These are phyloP conservation scores for Sylvia borin DNA, from an alignment of 2,797 vertebrate species.

Conservation along the genomic window DNA sequence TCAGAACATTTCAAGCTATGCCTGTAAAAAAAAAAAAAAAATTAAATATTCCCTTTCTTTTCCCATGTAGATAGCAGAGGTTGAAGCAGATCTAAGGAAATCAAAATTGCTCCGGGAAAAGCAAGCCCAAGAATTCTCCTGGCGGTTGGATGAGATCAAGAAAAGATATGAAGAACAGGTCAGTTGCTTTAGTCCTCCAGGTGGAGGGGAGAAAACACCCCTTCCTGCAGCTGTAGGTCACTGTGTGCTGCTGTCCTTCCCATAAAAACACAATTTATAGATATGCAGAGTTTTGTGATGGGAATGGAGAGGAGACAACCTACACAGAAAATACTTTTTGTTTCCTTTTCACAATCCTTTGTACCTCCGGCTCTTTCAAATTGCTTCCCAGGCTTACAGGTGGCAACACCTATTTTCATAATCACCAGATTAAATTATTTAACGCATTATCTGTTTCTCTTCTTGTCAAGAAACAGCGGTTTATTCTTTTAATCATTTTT, in stretches of 20 bases:
- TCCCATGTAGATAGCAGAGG: slow-evolving; percentile 88
- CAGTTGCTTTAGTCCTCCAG: slow-evolving; percentile 65
- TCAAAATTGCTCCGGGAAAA: slow-evolving; percentile 90
- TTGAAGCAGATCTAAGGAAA: slow-evolving; percentile 88
- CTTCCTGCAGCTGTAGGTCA: not conserved
- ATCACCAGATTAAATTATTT: not conserved
- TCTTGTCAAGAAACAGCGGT: not conserved
- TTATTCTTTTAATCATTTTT: slow-evolving; percentile 3
- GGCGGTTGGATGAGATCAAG: slow-evolving; percentile 85
- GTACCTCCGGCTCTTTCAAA: not conserved
- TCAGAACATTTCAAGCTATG: not conserved
- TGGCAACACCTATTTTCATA: slow-evolving; percentile 50
- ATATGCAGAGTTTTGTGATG: not conserved
- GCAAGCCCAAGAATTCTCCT: slow-evolving; percentile 87
- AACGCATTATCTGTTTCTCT: not conserved
- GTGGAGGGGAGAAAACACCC: not conserved
- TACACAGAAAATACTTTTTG: not conserved
- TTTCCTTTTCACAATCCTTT: not conserved
- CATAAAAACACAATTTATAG: not conserved
- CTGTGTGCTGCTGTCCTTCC: not conserved
- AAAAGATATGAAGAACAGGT: slow-evolving; percentile 91
- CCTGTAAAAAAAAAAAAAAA: not conserved
- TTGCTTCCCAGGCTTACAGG: slow-evolving; percentile 32
- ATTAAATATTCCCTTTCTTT: slow-evolving; percentile 77
- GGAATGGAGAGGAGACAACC: not conserved